Percentiles rank a stretch among this genome's conserved stretches.
These are phyloP conservation scores for Mesocentrotus franciscanus DNA, from an alignment of 53 echinoderm and acorn worm species.

Conservation along the genomic window DNA sequence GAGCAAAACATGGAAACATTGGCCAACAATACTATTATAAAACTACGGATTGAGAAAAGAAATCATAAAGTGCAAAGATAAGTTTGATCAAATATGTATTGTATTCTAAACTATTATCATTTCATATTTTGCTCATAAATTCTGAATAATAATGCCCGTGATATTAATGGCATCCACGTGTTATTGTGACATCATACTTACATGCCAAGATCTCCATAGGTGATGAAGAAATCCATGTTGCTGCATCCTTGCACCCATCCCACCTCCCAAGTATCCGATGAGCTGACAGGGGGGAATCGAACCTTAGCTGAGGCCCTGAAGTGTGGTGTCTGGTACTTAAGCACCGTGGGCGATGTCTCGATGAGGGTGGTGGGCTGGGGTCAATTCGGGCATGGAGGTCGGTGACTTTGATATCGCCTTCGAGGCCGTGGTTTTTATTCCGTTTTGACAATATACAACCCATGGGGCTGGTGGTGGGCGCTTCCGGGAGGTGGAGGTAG, in stretches of 20 bases:
- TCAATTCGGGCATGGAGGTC: slow-evolving; percentile 96
- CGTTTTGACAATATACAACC: slow-evolving; percentile 98
- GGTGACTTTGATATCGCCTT: slow-evolving; percentile 96
- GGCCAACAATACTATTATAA: too few relatives aligned
- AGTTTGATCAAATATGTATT: not conserved
- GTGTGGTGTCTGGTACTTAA: slow-evolving; percentile 97
- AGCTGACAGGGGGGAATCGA: slow-evolving; percentile 93
- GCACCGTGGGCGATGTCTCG: slow-evolving; percentile 94
- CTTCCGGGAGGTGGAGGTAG: slow-evolving; percentile 66
- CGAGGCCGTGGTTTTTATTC: slow-evolving; percentile 93
- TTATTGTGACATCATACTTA: slow-evolving; percentile 75
- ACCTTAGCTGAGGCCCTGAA: slow-evolving; percentile 95
- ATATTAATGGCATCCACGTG: slow-evolving; percentile 18
- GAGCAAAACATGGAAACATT: too few relatives aligned
- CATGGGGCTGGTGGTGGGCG: slow-evolving; percentile 78
- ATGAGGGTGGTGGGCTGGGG: slow-evolving; percentile 90
- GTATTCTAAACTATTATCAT: not conserved
- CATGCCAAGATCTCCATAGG: slow-evolving; percentile 94
- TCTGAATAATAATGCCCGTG: not conserved
- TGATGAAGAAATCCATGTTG: slow-evolving; percentile 97
- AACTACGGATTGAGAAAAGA: too few relatives aligned
- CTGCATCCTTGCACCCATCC: slow-evolving; percentile 98
- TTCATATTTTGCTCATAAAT: not conserved
- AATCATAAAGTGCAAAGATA: not conserved
- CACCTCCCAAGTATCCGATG: slow-evolving; percentile 92